phyloP scores from a whole-genome alignment of 2,113 vertebrate species.

The Salminus brasiliensis region DNA sequence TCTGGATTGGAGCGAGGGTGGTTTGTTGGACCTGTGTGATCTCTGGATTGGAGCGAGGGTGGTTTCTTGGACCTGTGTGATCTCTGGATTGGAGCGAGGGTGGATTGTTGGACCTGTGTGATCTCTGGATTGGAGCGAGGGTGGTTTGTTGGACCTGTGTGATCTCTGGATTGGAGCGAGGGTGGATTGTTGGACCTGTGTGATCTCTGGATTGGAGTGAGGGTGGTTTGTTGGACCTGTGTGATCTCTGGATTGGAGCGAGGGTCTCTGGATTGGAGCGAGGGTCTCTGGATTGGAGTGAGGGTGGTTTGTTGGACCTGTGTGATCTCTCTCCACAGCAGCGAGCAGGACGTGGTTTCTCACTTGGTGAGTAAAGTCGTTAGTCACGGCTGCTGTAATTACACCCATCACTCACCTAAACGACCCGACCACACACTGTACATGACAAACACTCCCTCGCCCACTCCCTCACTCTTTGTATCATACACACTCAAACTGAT shows the following conservation, averaged over 20 bases:
- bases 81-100: background rate
- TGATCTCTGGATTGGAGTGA: background rate
- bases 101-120: background rate
- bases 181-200: background rate
- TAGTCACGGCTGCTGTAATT: constrained; percentile 48
- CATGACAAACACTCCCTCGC: background rate
- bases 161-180: background rate
- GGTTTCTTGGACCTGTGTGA: background rate
- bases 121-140: background rate
- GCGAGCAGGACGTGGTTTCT: constrained; percentile 6
- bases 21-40: background rate
- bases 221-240: background rate
- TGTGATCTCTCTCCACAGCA: background rate
- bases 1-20: background rate
- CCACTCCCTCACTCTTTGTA: background rate
- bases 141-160: background rate
- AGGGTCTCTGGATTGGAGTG: background rate
- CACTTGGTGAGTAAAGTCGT: constrained; percentile 42
- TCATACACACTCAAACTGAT: background rate
- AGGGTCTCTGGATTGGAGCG: background rate
- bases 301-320: background rate
- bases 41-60: background rate
- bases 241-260: background rate
- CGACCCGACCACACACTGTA: background rate
- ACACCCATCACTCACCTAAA: constrained; percentile 50